Percentiles rank a stretch among this genome's conserved stretches.
Conservation (phyloP, 2,888 invertebrate genomes). For the Candidula unifasciata region DNA sequence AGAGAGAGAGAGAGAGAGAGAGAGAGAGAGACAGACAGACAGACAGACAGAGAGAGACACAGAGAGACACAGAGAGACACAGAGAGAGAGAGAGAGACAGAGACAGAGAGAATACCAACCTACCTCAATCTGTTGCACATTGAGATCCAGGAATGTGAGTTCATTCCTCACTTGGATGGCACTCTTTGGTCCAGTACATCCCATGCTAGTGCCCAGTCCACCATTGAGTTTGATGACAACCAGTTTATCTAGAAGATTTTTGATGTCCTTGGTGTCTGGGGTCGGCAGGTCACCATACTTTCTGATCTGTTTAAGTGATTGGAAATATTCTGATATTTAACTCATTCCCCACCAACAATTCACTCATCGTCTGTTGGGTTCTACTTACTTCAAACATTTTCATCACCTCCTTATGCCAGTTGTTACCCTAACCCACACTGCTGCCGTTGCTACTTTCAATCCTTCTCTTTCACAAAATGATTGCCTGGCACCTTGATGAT, state of each 20-base stretch:
- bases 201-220: constrained; percentile 79
- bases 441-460: too few relatives aligned
- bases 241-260: constrained; percentile 73
- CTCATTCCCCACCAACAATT: too few relatives aligned
- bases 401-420: too few relatives aligned
- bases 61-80: too few relatives aligned
- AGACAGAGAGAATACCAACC: background rate
- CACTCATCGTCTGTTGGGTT: too few relatives aligned
- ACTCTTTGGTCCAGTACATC: constrained; percentile 78
- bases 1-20: too few relatives aligned
- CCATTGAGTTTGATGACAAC: constrained; percentile 79
- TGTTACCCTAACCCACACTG: too few relatives aligned
- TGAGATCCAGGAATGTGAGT: constrained; percentile 78
- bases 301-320: constrained; percentile 59
- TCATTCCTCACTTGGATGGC: constrained; percentile 78
- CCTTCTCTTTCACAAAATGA: too few relatives aligned
- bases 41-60: too few relatives aligned
- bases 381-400: background rate
- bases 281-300: constrained; percentile 63
- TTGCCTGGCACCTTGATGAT: too few relatives aligned
- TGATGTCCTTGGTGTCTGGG: constrained; percentile 53
- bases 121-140: constrained; percentile 78
- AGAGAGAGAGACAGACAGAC: too few relatives aligned
- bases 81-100: too few relatives aligned
- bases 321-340: background rate